Evolutionary conservation across 2,113 vertebrate genomes (phyloP).

Genomic region (Pelmatolapia mariae): DNA sequence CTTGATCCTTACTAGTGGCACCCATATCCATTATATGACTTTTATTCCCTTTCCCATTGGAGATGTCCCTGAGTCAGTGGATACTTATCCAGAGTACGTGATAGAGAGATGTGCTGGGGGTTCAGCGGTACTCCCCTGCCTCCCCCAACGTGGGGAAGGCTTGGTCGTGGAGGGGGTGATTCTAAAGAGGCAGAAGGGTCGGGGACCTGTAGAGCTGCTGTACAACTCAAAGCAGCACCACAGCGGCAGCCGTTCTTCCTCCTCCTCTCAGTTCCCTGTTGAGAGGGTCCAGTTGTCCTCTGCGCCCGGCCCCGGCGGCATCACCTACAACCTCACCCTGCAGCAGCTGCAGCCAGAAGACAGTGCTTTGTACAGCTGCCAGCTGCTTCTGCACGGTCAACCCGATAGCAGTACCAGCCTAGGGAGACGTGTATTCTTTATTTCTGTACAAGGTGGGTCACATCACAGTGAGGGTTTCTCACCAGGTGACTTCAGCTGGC

Average conservation of each 20-base stretch:
- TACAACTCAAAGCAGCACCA: constrained; percentile 42
- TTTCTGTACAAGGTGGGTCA: constrained; percentile 66
- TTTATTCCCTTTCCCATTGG: neutral
- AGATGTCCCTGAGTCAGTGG: neutral
- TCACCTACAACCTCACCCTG: constrained; percentile 57
- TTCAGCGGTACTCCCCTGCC: constrained; percentile 50
- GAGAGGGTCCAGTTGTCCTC: constrained; percentile 32
- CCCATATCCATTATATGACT: neutral
- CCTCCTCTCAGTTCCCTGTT: neutral
- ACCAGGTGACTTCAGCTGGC: neutral
- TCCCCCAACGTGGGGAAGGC: neutral
- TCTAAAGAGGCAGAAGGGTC: constrained; percentile 32
- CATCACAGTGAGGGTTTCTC: neutral
- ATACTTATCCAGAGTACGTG: neutral
- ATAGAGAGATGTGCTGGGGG: constrained; percentile 45
- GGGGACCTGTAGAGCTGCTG: constrained; percentile 28
- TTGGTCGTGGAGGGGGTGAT: constrained; percentile 44
- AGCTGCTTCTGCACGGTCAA: constrained; percentile 30
- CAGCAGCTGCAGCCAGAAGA: constrained; percentile 52
- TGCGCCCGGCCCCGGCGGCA: neutral
- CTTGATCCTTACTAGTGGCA: neutral
- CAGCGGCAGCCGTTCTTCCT: neutral
- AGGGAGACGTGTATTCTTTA: constrained; percentile 32
- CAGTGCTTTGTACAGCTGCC: constrained; percentile 62
- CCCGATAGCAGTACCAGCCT: neutral